These are phyloP conservation scores for Salpingus planirostris DNA, from an alignment of 2,888 invertebrate genomes.

Conservation along the genomic window DNA sequence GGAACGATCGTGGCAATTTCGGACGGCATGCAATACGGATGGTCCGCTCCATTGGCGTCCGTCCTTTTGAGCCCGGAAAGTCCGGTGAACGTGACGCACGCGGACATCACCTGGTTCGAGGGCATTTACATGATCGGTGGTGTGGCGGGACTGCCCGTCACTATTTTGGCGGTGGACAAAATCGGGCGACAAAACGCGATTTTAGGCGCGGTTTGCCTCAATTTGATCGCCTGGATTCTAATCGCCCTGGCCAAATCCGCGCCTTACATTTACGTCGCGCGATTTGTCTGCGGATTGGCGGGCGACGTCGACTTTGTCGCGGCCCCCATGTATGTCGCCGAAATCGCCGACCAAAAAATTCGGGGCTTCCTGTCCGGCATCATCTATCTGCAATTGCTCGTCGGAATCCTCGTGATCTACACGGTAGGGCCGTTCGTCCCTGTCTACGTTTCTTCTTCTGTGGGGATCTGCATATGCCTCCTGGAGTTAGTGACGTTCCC, in stretches of 20 bases:
- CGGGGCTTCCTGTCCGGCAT: slow-evolving; percentile 37
- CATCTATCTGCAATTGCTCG: slow-evolving; percentile 38
- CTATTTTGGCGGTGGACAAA: slow-evolving; percentile 32
- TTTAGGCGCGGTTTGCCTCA: slow-evolving; percentile 30
- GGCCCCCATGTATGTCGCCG: slow-evolving; percentile 40
- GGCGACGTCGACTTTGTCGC: slow-evolving; percentile 39
- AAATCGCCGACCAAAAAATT: slow-evolving; percentile 39
- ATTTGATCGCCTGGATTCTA: slow-evolving; percentile 33
- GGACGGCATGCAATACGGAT: slow-evolving; percentile 42
- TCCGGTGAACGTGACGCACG: slow-evolving; percentile 29
- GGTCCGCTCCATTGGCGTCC: slow-evolving; percentile 38
- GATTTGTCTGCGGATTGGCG: slow-evolving; percentile 36
- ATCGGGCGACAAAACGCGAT: slow-evolving; percentile 35
- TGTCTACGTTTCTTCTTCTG: slow-evolving; percentile 26
- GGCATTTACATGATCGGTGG: slow-evolving; percentile 31
- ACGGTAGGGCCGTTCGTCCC: slow-evolving; percentile 33
- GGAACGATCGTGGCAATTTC: slow-evolving; percentile 39
- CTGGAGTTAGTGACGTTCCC: slow-evolving; percentile 30
- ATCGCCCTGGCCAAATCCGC: slow-evolving; percentile 32
- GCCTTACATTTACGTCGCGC: slow-evolving; percentile 31
- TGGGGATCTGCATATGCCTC: slow-evolving; percentile 27
- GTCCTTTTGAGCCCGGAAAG: slow-evolving; percentile 27
- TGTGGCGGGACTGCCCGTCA: slow-evolving; percentile 32
- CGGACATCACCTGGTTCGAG: slow-evolving; percentile 30
- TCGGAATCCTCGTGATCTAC: slow-evolving; percentile 37